These are phyloP conservation scores for Drosophila athabasca DNA, from an alignment of 1,140 invertebrate species.

Conservation along the genomic window DNA sequence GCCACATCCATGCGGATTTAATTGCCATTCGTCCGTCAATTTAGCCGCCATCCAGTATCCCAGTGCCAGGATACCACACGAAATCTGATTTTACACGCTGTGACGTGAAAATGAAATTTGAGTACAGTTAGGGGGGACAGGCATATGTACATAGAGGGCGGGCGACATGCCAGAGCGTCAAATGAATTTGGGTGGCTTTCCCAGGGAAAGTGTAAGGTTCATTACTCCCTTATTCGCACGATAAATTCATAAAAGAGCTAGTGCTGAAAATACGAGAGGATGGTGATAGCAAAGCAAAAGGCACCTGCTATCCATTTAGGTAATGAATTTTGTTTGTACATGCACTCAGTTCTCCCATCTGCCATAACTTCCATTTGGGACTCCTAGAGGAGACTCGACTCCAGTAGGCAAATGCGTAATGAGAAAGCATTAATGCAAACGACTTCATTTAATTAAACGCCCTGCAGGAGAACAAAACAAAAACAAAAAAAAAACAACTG, in stretches of 20 bases:
- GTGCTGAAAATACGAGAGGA: too few relatives aligned
- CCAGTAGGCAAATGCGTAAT: slow-evolving; percentile 74
- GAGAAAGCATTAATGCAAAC: slow-evolving; percentile 76
- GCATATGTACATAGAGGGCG: neutral
- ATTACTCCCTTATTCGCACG: neutral
- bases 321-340: slow-evolving; percentile 75
- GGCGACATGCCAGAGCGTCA: slow-evolving; percentile 27
- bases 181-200: slow-evolving; percentile 27
- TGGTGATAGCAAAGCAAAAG: neutral
- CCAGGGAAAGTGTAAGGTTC: neutral
- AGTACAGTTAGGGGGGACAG: neutral
- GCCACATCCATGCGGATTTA: slow-evolving; percentile 30
- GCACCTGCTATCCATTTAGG: slow-evolving; percentile 63
- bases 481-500: slow-evolving; percentile 18
- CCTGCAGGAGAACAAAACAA: slow-evolving; percentile 11
- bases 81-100: slow-evolving; percentile 30
- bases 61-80: slow-evolving; percentile 27
- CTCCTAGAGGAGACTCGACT: slow-evolving; percentile 20
- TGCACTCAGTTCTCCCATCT: neutral
- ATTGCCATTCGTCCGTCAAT: slow-evolving; percentile 21
- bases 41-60: neutral
- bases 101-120: slow-evolving; percentile 39
- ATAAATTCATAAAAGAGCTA: neutral
- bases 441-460: slow-evolving; percentile 81
- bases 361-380: neutral